Percentiles rank a stretch among this genome's conserved stretches.
These are phyloP conservation scores for Automeris io DNA, from an alignment of 2,888 invertebrate genomes.

Conservation along the genomic window DNA sequence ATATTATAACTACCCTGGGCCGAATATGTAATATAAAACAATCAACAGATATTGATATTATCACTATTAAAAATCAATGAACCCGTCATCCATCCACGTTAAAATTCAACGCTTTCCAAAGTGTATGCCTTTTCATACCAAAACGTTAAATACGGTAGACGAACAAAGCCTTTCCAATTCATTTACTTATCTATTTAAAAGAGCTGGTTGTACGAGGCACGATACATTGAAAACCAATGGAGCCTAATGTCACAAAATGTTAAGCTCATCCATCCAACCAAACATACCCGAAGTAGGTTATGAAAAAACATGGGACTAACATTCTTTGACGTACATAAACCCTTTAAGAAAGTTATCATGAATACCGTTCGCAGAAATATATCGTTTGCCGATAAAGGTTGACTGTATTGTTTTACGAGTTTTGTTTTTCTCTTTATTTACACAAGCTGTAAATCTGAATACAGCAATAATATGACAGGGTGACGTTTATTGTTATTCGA, in stretches of 20 bases:
- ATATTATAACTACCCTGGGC: too few relatives aligned
- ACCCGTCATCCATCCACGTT: conserved; percentile 1
- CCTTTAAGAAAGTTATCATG: conserved; percentile 15
- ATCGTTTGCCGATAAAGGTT: conserved; percentile 19
- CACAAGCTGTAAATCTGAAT: conserved; percentile 6
- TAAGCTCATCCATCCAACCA: conserved; percentile 51
- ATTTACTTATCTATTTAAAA: conserved; percentile 74
- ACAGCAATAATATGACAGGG: conserved; percentile 3
- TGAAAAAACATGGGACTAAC: conserved; percentile 54
- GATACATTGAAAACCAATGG: conserved; percentile 68
- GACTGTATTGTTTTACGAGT: conserved; percentile 12
- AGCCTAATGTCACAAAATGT: conserved; percentile 72
- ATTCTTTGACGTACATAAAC: conserved; percentile 29
- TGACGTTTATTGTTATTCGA: conserved; percentile 7
- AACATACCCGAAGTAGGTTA: conserved; percentile 48
- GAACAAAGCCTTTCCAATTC: conserved; percentile 69
- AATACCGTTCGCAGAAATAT: conserved; percentile 15
- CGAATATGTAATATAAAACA: too few relatives aligned
- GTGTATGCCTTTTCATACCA: conserved; percentile 35
- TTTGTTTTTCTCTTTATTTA: conserved; percentile 10
- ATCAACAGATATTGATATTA: too few relatives aligned
- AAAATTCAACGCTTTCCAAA: conserved; percentile 26
- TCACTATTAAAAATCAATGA: conserved; percentile 1
- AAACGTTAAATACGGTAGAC: conserved; percentile 43
- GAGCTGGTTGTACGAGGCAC: conserved; percentile 50